Evolutionary conservation across 2,888 invertebrate genomes (phyloP), one percentile per base, ranked within the genome.

Genomic region (Branchinecta sandiegonensis): DNA sequence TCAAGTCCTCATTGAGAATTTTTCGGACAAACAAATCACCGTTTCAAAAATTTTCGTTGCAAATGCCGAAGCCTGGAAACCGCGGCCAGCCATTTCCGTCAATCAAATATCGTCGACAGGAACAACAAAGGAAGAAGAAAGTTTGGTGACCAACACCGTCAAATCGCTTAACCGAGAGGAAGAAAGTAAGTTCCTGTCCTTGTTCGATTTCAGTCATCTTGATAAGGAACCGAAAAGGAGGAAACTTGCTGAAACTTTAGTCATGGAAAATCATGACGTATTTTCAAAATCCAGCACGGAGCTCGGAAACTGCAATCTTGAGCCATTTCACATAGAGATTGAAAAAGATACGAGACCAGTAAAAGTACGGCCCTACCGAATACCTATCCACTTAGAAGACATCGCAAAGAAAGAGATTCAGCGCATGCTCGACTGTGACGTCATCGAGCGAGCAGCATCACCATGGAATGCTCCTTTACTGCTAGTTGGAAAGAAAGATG

Each of bases 271-370:
- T 14, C 50, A 50, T 50, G 50, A 50, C 50, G 50, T 50, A n/a
- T 50, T 50, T 13, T 13, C 50, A 50, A 50, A 50, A 50, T 50
- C 50, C 14, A 14, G 13, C 14, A 14, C 14, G 13, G 50, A 50
- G 13, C 14, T 50, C 13, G 50, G 50, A n/a, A n/a, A 13, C 13
- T 14, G 14, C 14, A n/a, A 13, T n/a, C 13, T n/a, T 13, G 50
- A 50, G 13, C 50, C 14, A 50, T 50, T 50, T 50, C 50, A n/a
- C 50, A 50, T 50, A 13, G 50, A 50, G 50, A 14, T 50, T 50
- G 50, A 50, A 50, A 50, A 50, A 50, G 14, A 14, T 50, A 14
- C 23, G 23, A 23, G 14, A n/a, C 50, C 50, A n/a, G 50, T 50
- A n/a, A n/a, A 14, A 50, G 14, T 50, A n/a, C 2, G 50, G 13